Evolutionary conservation across 2,797 vertebrate genomes (phyloP), one percentile per base, ranked within the genome.

Genomic region (Gallirallus australis): DNA sequence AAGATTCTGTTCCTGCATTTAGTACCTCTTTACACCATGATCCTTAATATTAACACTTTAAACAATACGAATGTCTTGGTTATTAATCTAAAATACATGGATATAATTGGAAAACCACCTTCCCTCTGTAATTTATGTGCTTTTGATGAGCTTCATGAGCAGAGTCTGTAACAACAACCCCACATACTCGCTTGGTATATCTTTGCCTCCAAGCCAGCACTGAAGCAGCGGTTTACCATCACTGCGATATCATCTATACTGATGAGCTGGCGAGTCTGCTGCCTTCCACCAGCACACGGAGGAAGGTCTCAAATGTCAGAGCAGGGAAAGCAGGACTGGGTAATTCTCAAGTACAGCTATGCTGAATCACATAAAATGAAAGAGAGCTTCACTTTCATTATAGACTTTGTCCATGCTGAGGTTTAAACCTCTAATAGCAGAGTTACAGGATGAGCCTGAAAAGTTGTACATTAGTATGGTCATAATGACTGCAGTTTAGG

Each of bases 391-490:
- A 65, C 48, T 94, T 84, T 90, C 82, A 50, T 93, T 63, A 68
- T 5, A 81, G 61, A 69, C 82, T 93, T 96, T 95, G 69, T 94
- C 73, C 71, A 37, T 21, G 28, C 27, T 86, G 79, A 92, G 81
- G 68, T 87, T 95, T 89, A 80, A 90, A 78, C 77, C 88, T 95
- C 83, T 96, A 94, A 96, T 85, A 94, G 86, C 78, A 94, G 87
- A 91, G 81, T 92, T 79, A 92, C 37, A 77, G 60, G 69, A 69
- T 86, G 64, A 95, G 71, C 59, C 63, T 84, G 64, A 68, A 65
- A 94, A 92, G 82, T 73, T 93, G 71, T 85, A 48, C 78, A 94
- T 96, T 76, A 84, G 71, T 82, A 84, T 54, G 73, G 53, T 90
- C 75, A 8, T 77, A 86, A 93, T 48, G 77, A 85, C 75, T 87